Percentiles rank a stretch among this genome's conserved stretches.
These are phyloP conservation scores for Neoniphon sammara DNA, from an alignment of 2,797 vertebrate genomes.

Conservation along the genomic window DNA sequence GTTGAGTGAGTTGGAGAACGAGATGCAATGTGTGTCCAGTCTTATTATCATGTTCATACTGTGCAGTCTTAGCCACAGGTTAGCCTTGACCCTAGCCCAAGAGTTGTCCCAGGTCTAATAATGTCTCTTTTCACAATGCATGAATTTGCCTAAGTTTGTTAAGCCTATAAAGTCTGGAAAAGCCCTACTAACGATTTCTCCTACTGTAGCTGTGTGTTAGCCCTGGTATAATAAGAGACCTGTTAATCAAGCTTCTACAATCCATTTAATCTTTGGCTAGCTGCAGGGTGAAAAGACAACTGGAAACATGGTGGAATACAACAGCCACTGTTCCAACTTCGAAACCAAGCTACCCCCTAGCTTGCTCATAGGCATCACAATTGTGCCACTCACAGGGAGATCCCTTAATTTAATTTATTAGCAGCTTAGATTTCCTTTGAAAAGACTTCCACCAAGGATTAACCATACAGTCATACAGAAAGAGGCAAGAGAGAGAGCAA, in stretches of 20 bases:
- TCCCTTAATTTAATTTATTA: conserved; percentile 74
- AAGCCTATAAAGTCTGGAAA: background rate
- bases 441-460: conserved; percentile 46
- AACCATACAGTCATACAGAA: background rate
- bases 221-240: too few species aligned
- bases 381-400: conserved; percentile 35
- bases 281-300: too few species aligned
- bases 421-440: conserved; percentile 49
- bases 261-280: background rate
- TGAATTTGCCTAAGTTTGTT: background rate
- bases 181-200: background rate
- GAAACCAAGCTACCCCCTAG: background rate
- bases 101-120: background rate
- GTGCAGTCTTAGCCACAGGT: background rate
- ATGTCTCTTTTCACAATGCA: background rate
- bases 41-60: background rate
- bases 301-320: background rate
- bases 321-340: conserved; percentile 8
- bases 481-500: background rate
- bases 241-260: background rate
- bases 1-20: too few species aligned
- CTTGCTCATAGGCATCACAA: conserved; percentile 31
- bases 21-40: background rate
- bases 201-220: too few species aligned
- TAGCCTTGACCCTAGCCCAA: background rate